These are phyloP conservation scores for Cosmorhoe ocellata DNA, from an alignment of 2,888 invertebrate species.

Conservation along the genomic window DNA sequence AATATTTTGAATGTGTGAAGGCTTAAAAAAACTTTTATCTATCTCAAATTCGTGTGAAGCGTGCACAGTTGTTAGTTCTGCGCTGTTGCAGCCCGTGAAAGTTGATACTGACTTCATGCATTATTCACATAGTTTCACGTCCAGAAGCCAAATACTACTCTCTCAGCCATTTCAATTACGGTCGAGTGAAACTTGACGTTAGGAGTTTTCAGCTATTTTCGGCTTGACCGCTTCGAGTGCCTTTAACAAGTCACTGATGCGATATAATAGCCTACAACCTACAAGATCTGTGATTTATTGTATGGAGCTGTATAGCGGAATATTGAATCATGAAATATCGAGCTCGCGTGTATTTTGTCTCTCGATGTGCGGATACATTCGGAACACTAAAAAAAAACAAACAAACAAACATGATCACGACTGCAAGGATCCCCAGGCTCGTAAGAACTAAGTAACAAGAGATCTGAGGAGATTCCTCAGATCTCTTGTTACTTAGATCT, in stretches of 20 bases:
- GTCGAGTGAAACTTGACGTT: conserved; percentile 51
- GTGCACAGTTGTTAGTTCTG: neutral
- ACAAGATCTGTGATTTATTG: conserved; percentile 34
- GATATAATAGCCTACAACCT: conserved; percentile 38
- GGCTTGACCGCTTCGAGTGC: conserved; percentile 49
- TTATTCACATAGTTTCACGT: conserved; percentile 21
- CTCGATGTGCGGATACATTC: too few relatives aligned
- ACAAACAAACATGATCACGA: too few relatives aligned
- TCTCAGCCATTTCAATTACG: conserved; percentile 52
- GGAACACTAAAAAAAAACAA: too few relatives aligned
- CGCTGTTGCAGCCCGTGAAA: conserved; percentile 6
- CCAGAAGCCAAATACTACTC: conserved; percentile 14
- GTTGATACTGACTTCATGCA: conserved; percentile 19
- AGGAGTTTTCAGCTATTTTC: conserved; percentile 60
- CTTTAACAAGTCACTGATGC: conserved; percentile 51
- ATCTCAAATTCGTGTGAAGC: neutral
- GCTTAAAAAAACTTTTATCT: too few relatives aligned
- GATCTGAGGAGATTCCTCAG: too few relatives aligned
- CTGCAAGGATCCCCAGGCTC: too few relatives aligned
- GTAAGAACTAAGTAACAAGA: too few relatives aligned
- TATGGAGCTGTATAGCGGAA: too few relatives aligned
- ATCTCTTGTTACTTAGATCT: too few relatives aligned
- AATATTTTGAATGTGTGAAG: too few relatives aligned
- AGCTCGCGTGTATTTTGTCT: too few relatives aligned
- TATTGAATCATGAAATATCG: too few relatives aligned